phyloP scores from a whole-genome alignment of 1,140 invertebrate genomes.

The Babylonia areolata region DNA sequence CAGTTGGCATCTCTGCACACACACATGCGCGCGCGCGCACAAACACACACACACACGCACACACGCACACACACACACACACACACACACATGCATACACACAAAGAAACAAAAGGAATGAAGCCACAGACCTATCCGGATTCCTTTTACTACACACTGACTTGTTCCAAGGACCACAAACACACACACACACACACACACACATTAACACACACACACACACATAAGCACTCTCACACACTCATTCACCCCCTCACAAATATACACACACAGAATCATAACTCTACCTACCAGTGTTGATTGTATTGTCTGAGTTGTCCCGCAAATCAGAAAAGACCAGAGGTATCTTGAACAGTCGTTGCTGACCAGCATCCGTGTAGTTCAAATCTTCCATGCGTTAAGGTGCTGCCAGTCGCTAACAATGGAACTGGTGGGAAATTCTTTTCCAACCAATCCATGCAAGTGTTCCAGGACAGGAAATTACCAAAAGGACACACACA shows the following conservation, averaged over 20 bases:
- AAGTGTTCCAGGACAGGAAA: too few relatives aligned
- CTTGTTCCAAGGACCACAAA: too few relatives aligned
- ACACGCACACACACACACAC: neutral
- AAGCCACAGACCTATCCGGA: too few relatives aligned
- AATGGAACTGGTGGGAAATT: too few relatives aligned
- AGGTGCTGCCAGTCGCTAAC: constrained; percentile 42
- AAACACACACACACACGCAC: neutral
- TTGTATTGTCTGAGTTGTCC: constrained; percentile 55
- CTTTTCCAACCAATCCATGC: too few relatives aligned
- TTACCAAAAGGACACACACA: too few relatives aligned
- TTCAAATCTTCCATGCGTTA: constrained; percentile 61
- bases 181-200: too few relatives aligned
- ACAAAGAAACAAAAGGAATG: too few relatives aligned
- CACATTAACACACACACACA: neutral
- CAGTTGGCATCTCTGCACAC: too few relatives aligned
- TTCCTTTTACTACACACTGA: too few relatives aligned
- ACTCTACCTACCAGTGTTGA: constrained; percentile 71
- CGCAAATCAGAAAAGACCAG: constrained; percentile 77
- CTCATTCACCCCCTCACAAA: neutral
- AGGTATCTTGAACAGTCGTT: constrained; percentile 80
- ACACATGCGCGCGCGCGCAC: too few relatives aligned
- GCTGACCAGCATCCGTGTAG: constrained; percentile 77
- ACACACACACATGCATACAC: neutral
- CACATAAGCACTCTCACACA: neutral
- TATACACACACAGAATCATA: neutral